phyloP scores from a whole-genome alignment of 2,797 vertebrate genomes.

The Columba guinea region DNA sequence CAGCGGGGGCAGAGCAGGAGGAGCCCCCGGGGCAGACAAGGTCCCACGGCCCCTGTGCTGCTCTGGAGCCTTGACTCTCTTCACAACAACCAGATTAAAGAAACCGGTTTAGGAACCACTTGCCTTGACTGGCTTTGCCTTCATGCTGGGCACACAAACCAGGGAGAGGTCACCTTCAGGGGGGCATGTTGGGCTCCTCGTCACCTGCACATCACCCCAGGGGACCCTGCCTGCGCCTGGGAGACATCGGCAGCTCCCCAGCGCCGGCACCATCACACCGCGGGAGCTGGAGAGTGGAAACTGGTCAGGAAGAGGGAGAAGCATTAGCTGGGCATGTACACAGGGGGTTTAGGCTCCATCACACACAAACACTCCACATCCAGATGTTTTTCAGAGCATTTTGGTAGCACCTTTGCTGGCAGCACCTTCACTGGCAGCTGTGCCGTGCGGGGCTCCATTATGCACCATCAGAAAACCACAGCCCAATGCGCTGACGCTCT shows the following conservation, averaged over 20 bases:
- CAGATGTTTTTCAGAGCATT: background rate
- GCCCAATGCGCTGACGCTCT: background rate
- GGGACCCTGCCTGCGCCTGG: background rate
- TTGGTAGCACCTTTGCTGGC: background rate
- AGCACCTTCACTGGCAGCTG: background rate
- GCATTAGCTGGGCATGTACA: background rate
- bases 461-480: rapidly evolving
- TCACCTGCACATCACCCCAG: rapidly evolving
- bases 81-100: background rate
- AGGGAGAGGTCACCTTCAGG: background rate
- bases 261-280: no score
- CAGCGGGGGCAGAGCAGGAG: background rate
- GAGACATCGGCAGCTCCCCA: background rate
- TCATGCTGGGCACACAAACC: rapidly evolving
- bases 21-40: rapidly evolving
- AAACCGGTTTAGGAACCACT: background rate
- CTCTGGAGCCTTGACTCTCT: background rate
- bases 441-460: rapidly evolving
- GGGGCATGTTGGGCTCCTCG: rapidly evolving
- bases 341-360: rapidly evolving
- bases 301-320: background rate
- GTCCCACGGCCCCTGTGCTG: rapidly evolving
- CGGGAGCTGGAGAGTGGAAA: background rate
- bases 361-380: rapidly evolving
- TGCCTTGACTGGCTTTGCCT: background rate